Conservation (phyloP, 2,797 vertebrate species). For the Peromyscus aztecus region DNA sequence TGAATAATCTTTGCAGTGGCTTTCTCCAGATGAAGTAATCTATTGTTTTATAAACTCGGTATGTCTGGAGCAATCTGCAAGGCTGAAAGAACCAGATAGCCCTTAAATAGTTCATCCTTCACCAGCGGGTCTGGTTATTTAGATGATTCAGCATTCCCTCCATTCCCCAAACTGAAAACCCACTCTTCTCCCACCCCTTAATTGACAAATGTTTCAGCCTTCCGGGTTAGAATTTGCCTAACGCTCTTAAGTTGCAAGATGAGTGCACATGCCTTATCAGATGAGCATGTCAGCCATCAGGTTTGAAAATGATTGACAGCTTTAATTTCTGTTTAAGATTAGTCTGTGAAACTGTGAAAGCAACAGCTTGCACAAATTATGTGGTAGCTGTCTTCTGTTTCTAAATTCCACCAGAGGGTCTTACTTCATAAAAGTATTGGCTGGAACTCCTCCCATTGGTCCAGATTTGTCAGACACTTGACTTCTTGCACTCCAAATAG, state of each 20-base stretch:
- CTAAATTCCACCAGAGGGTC: not conserved
- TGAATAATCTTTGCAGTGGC: constrained; percentile 26
- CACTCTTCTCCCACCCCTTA: not conserved
- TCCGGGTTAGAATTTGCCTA: constrained; percentile 6
- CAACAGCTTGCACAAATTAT: not conserved
- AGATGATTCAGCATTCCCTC: constrained; percentile 35
- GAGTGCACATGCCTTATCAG: constrained; percentile 33
- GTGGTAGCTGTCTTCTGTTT: not conserved
- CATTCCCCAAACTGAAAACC: constrained; percentile 21
- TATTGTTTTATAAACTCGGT: not conserved
- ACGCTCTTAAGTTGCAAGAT: not conserved
- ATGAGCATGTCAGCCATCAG: not conserved
- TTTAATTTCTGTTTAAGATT: constrained; percentile 39
- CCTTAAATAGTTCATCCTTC: not conserved
- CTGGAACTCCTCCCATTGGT: constrained; percentile 10
- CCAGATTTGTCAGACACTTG: not conserved
- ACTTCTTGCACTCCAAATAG: not conserved
- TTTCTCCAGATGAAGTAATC: not conserved
- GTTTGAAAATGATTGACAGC: constrained; percentile 13
- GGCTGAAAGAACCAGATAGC: not conserved
- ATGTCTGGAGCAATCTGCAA: not conserved
- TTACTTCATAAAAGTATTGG: not conserved
- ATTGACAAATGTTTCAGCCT: constrained; percentile 54
- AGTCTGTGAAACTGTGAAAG: constrained; percentile 20
- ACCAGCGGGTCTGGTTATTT: not conserved